Evolutionary conservation across 2,888 invertebrate genomes (phyloP), one percentile per base, ranked within the genome.

Genomic region (Phrixothrix hirtus): DNA sequence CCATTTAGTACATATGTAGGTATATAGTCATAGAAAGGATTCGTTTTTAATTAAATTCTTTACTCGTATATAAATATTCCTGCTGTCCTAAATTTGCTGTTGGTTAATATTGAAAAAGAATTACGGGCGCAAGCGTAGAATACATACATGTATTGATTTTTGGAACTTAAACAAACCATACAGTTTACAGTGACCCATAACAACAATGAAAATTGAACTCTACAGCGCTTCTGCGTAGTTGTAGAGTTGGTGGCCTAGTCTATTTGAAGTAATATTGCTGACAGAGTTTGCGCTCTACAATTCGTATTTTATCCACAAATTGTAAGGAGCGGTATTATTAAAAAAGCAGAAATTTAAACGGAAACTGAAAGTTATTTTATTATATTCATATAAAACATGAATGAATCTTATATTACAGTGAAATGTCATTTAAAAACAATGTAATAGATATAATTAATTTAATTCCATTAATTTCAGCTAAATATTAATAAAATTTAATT

Each of bases 121-220:
- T 7, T 3, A 21, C 21, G 1, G 10, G 29, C 47, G 46, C 52
- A 53, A 32, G 43, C 52, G 52, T 45, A 5, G 7, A 12, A 9
- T 16, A n/a, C 10, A n/a, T 10, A 11, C 7, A 5, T 13, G 14
- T 53, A 53, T 53, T 46, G 52, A 53, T 53, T 46, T 21, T 21
- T 41, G 10, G 25, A 25, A 31, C 11, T 16, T 27, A 17, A 46
- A 52, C 31, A 25, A 52, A 41, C 36, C 42, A 17, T 37, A 43
- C 27, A 43, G 53, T 43, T 53, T 38, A 47, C 35, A 53, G 53
- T 53, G 53, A 53, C 53, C 53, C 48, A 53, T 46, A 52, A 37
- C 26, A 17, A 44, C 34, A 32, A 15, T 2, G 30, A 42, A 34
- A 53, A 47, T 43, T 47, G 53, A 53, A 43, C 48, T 37, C 27